phyloP scores from a whole-genome alignment of 2,888 invertebrate species.

The Lasius platythorax region DNA sequence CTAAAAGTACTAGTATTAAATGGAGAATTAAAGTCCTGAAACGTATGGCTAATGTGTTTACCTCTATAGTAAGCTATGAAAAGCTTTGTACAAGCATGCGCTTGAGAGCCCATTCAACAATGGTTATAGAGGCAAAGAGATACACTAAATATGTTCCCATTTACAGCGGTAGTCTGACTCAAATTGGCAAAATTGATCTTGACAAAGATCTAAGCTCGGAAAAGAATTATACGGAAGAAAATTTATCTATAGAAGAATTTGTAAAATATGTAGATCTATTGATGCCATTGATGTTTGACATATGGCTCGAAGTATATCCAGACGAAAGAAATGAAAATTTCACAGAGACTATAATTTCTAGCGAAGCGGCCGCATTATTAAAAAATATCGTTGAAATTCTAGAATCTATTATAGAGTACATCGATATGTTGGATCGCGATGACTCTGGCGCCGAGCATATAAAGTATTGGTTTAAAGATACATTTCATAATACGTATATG shows the following conservation, averaged over 20 bases:
- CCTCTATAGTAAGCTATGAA: constrained; percentile 82
- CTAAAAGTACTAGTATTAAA: constrained; percentile 91
- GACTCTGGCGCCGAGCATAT: constrained; percentile 57
- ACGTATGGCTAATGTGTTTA: constrained; percentile 89
- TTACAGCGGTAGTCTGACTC: constrained; percentile 67
- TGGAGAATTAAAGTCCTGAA: constrained; percentile 93
- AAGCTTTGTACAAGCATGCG: constrained; percentile 61
- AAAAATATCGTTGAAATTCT: constrained; percentile 89
- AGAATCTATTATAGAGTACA: constrained; percentile 87
- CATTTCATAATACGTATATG: constrained; percentile 87
- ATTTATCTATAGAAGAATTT: constrained; percentile 87
- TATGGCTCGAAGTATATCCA: constrained; percentile 93
- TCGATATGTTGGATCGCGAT: constrained; percentile 79
- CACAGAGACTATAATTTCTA: constrained; percentile 87
- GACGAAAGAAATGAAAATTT: constrained; percentile 83
- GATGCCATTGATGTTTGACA: constrained; percentile 93
- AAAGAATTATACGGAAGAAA: constrained; percentile 62
- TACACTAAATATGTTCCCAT: constrained; percentile 73
- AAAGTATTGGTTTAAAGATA: constrained; percentile 86
- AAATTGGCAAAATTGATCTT: constrained; percentile 74
- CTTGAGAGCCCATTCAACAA: not conserved
- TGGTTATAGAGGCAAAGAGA: constrained; percentile 46
- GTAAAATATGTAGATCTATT: constrained; percentile 89
- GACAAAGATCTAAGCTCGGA: constrained; percentile 61
- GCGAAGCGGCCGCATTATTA: constrained; percentile 89